Evolutionary conservation across 2,888 invertebrate species (phyloP).

Genomic region (Branchinecta sandiegonensis): DNA sequence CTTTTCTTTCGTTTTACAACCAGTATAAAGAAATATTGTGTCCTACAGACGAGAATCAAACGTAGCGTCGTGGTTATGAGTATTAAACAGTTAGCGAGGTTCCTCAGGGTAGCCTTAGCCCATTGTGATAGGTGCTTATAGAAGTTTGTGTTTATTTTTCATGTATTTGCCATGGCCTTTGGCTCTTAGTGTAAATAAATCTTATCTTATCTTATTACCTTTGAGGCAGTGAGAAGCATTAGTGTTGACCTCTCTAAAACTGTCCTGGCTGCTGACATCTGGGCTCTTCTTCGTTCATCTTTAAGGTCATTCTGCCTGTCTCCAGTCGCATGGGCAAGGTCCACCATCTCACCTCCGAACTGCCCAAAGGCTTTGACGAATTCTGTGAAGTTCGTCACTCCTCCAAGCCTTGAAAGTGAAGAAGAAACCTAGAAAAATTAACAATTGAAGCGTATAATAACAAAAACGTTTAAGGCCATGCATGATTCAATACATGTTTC

Average conservation of each 20-base stretch:
- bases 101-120: too few species aligned
- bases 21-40: too few species aligned
- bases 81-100: too few species aligned
- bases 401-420: constrained; percentile 35
- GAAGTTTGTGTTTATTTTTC: too few species aligned
- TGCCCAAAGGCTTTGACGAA: constrained; percentile 97
- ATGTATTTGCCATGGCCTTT: too few species aligned
- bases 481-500: too few species aligned
- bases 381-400: constrained; percentile 50
- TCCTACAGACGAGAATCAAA: too few species aligned
- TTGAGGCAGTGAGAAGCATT: constrained; percentile 90
- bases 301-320: constrained; percentile 67
- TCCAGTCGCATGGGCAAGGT: constrained; percentile 82
- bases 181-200: too few species aligned
- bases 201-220: constrained; percentile 48
- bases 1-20: too few species aligned
- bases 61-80: too few species aligned
- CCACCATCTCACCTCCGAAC: constrained; percentile 97
- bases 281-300: constrained; percentile 84
- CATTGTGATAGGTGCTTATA: too few species aligned
- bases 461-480: too few species aligned
- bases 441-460: neutral
- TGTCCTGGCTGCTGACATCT: constrained; percentile 89
- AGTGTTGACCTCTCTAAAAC: constrained; percentile 90
- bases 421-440: constrained; percentile 27